Base-by-base conservation (phyloP, 2,113 vertebrate genomes). In the Ptilorrhoa leucosticta region DNA sequence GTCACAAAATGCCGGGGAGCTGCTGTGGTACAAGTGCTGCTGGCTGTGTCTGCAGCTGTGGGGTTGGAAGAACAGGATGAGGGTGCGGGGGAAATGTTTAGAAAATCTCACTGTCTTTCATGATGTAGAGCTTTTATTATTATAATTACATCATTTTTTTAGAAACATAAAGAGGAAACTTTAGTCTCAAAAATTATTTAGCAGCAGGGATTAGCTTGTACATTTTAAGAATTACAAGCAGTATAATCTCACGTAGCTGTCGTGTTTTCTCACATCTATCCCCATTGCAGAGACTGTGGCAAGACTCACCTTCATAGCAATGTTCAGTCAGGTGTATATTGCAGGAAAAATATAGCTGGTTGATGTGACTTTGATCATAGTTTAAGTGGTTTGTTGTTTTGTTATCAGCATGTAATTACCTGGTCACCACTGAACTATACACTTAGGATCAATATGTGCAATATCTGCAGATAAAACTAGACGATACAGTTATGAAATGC, bases 21-120 rank as follows among this genome's bases (percentile, higher is more conserved):
- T 51, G 53, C 42, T 72, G 10, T 1, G 3, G 15, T 18, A 8
- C 0, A 0, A 21, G 7, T 6, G 8, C 1, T 33, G 17, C 37
- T 78, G 3, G 10, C 39, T 68, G 7, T 58, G 7, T 33, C 2
- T 44, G 7, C 13, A 33, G 31, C 64, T 82, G 22, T 22, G 28
- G 10, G 11, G 1, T 8, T 39, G 15, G 28, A 61, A 48, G 37
- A 56, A 50, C 6, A 30, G 37, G 31, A 23, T 35, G 19, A 37
- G 8, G 16, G 13, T 11, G 12, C 6, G 3, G 3, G 6, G 17
- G 15, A 10, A 81, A 3, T 89, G 65, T 40, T 90, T 80, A 72
- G 40, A 56, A 72, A 75, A 66, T 61, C 11, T 24, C 30, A 42
- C 15, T 1, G 3, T 22, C 40, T 85, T 85, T 28, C 13, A 13